Evolutionary conservation across 2,888 invertebrate species (phyloP).

Genomic region (Nemoura dubitans): DNA sequence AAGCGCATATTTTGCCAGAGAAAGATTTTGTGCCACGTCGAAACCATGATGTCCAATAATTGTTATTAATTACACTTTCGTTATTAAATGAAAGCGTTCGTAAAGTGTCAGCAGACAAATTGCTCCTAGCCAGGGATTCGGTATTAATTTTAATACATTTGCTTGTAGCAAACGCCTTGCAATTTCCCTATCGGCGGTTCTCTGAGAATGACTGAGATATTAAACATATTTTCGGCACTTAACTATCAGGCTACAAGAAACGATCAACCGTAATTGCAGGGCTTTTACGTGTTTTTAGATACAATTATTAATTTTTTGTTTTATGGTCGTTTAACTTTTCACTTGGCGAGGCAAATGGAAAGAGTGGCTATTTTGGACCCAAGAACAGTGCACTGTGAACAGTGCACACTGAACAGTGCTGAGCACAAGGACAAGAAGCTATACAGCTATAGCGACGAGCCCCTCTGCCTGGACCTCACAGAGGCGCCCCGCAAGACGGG

Average conservation of each 20-base stretch:
- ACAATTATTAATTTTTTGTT: conserved; percentile 5
- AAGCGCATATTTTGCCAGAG: not conserved
- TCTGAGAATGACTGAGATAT: conserved; percentile 12
- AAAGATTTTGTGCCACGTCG: not conserved
- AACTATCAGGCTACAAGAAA: not conserved
- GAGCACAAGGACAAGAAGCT: not conserved
- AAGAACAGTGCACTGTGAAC: not conserved
- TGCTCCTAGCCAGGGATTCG: not conserved
- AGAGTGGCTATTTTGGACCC: not conserved
- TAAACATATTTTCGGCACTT: conserved; percentile 12
- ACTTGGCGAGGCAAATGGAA: not conserved
- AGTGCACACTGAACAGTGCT: no score
- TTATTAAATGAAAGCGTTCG: not conserved
- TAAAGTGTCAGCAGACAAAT: not conserved
- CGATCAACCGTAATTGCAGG: not conserved
- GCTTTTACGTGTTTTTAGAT: conserved; percentile 12
- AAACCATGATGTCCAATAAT: not conserved
- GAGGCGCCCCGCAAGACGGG: no score
- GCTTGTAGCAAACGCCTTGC: not conserved
- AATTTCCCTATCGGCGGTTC: conserved; percentile 1
- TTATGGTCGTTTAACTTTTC: conserved; percentile 12
- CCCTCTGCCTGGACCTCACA: not conserved
- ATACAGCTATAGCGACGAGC: no score
- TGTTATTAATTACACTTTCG: conserved; percentile 12
- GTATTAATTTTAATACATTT: conserved; percentile 5